Evolutionary conservation across 2,888 invertebrate genomes (phyloP).

Genomic region (Pocota personata): DNA sequence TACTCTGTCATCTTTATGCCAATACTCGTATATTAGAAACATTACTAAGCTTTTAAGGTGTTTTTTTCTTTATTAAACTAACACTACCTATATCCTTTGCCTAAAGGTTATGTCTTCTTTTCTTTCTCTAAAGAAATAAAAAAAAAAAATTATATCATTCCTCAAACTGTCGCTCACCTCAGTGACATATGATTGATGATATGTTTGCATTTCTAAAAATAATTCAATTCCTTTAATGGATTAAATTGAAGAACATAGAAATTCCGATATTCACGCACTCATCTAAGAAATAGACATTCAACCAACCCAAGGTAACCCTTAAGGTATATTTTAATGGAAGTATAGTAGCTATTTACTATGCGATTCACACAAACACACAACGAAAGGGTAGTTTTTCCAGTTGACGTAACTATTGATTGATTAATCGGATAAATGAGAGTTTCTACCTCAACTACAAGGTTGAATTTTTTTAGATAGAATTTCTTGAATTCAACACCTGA

Average conservation of each 20-base stretch:
- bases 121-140: background rate
- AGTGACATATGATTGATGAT: slow-evolving; percentile 71
- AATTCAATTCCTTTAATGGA: slow-evolving; percentile 72
- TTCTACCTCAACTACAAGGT: background rate
- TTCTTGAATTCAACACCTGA: slow-evolving; percentile 35
- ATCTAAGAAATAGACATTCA: slow-evolving; percentile 45
- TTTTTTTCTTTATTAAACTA: background rate
- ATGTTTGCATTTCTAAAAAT: slow-evolving; percentile 69
- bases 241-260: slow-evolving; percentile 63
- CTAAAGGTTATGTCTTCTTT: background rate
- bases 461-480: background rate
- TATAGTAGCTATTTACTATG: slow-evolving; percentile 36
- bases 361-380: background rate
- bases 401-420: slow-evolving; percentile 72
- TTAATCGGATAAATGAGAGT: slow-evolving; percentile 57
- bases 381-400: slow-evolving; percentile 55
- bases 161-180: slow-evolving; percentile 42
- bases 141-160: background rate
- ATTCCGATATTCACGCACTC: slow-evolving; percentile 59
- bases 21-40: background rate
- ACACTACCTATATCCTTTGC: background rate
- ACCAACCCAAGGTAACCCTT: background rate
- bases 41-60: slow-evolving; percentile 8
- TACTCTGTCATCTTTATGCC: background rate
- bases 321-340: slow-evolving; percentile 28